A percentile compares a stretch with the other conserved stretches of the same genome.
Conservation (phyloP, 2,797 vertebrate genomes). For the Prionace glauca region DNA sequence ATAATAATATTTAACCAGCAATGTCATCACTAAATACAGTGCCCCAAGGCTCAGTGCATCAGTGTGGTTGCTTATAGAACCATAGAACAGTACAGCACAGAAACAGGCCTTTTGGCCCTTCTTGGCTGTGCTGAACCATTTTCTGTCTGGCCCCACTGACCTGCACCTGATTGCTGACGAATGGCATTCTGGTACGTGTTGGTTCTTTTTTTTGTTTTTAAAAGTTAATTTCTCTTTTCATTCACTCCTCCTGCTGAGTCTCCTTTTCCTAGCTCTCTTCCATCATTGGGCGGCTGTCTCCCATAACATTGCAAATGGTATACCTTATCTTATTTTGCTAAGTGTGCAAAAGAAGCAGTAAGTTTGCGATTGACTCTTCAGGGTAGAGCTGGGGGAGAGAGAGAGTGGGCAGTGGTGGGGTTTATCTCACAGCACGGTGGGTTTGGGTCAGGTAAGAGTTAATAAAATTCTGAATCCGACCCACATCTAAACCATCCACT, state of each 20-base stretch:
- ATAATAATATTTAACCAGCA: constrained; percentile 22
- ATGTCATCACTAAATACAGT: neutral
- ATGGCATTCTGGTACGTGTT: neutral
- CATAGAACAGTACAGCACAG: too few species aligned
- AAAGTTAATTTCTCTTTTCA: neutral
- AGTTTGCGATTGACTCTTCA: neutral
- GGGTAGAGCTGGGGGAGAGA: too few species aligned
- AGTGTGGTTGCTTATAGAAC: neutral
- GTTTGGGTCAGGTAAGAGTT: too few species aligned
- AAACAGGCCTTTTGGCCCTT: too few species aligned
- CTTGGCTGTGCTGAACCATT: too few species aligned
- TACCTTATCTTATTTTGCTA: too few species aligned
- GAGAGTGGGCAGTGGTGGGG: too few species aligned
- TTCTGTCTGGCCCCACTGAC: too few species aligned
- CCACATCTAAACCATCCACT: too few species aligned
- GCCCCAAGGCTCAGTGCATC: neutral
- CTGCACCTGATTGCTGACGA: neutral
- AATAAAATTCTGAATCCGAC: too few species aligned
- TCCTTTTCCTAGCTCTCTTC: neutral
- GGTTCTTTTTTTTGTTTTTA: neutral
- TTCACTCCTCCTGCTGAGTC: neutral
- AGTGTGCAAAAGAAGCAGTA: neutral
- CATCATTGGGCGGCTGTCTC: neutral
- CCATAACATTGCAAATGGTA: neutral
- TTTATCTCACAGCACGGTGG: too few species aligned